Base-by-base conservation (phyloP, 2,797 vertebrate genomes). In the Phaenicophaeus curvirostris region DNA sequence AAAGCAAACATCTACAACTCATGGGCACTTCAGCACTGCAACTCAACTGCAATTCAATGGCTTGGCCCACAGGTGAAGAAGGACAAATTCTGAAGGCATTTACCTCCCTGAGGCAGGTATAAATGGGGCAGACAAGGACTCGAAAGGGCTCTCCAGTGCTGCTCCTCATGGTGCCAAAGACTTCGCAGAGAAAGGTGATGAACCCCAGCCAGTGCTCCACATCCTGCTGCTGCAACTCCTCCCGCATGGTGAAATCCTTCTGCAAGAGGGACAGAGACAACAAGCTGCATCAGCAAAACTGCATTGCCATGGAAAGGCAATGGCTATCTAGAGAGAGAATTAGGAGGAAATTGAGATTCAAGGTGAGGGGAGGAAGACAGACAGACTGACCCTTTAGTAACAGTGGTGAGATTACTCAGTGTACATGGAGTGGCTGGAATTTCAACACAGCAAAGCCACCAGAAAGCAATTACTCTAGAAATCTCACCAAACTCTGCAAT, bases 161-260 rank as follows among this genome's bases (percentile, higher is more conserved):
- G 98, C 99, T 99, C 96, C 99, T 98, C 99, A 99, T 99, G 96
- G 98, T 99, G 53, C 99, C 98, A 4, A 99, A 99, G 91, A 99
- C 99, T 96, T 99, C 99, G 1, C 99, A 99, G 93, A 99, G 98
- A 89, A 99, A 99, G 73, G 99, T 99, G 98, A 99, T 99, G 98
- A 99, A 99, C 51, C 99, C 99, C 85, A 99, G 96, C 99, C 99
- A 99, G 93, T 97, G 97, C 96, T 99, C 99, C 96, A 99, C 99
- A 0, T 99, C 99, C 1, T 97, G 97, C 96, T 98, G 98, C 98
- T 99, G 99, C 84, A 99, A 97, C 96, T 98, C 98, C 89, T 99
- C 99, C 25, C 99, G 98, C 71, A 98, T 98, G 5, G 98, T 98
- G 97, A 99, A 99, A 97, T 99, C 99, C 89, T 98, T 99, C 99